Percentiles rank a stretch among this genome's conserved stretches.
Evolutionary conservation across 2,888 invertebrate species (phyloP).

Genomic region (Drosophila borealis): DNA sequence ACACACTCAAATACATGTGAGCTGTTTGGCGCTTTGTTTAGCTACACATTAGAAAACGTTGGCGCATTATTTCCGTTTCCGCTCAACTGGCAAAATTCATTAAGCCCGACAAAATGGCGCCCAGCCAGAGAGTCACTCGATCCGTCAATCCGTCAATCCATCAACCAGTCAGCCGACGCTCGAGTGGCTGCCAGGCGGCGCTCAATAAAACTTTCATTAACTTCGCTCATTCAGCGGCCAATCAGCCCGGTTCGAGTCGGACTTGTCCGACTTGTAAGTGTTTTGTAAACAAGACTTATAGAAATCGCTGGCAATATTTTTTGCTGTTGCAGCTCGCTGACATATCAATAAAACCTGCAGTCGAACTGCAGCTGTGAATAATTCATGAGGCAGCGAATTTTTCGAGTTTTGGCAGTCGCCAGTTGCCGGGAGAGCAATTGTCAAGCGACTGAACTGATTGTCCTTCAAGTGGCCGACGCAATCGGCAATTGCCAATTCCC

Average conservation of each 20-base stretch:
- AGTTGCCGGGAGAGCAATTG: slow-evolving; percentile 25
- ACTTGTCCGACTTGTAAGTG: slow-evolving; percentile 62
- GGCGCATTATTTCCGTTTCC: slow-evolving; percentile 75
- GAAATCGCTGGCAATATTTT: slow-evolving; percentile 63
- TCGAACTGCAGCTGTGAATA: slow-evolving; percentile 42
- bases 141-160: slow-evolving; percentile 31
- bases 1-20: slow-evolving; percentile 3
- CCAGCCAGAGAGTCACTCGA: slow-evolving; percentile 33
- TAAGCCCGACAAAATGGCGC: slow-evolving; percentile 64
- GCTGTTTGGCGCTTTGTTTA: slow-evolving; percentile 31
- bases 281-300: slow-evolving; percentile 74
- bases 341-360: slow-evolving; percentile 32
- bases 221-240: slow-evolving; percentile 59
- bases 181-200: slow-evolving; percentile 54
- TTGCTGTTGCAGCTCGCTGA: slow-evolving; percentile 21
- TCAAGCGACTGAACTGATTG: slow-evolving; percentile 25
- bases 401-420: slow-evolving; percentile 23
- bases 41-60: slow-evolving; percentile 55
- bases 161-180: slow-evolving; percentile 31
- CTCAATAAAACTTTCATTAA: slow-evolving; percentile 76
- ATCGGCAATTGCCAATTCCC: slow-evolving; percentile 31
- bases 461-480: slow-evolving; percentile 19
- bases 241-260: slow-evolving; percentile 21
- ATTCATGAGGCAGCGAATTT: slow-evolving; percentile 48
- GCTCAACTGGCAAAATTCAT: slow-evolving; percentile 80